A percentile compares a stretch with the other conserved stretches of the same genome.
These are phyloP conservation scores for Anoplius nigerrimus DNA, from an alignment of 2,888 invertebrate genomes.

Conservation along the genomic window DNA sequence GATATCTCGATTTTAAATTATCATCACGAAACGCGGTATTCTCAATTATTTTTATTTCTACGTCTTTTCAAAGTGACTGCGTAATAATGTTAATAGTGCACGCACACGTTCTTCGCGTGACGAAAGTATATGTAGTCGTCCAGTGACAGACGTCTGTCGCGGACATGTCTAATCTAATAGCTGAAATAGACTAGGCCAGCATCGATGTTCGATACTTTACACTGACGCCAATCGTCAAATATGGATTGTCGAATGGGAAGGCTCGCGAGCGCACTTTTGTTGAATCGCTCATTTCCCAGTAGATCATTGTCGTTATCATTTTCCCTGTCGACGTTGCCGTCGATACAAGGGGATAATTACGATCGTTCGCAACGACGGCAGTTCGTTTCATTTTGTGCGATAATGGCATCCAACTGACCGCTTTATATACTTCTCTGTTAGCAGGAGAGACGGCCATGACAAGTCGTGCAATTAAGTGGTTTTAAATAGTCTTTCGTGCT, in stretches of 20 bases:
- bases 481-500: constrained; percentile 4
- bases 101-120: too few species aligned
- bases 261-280: constrained; percentile 24
- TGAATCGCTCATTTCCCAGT: constrained; percentile 9
- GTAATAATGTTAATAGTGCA: too few species aligned
- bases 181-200: too few species aligned
- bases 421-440: constrained; percentile 2
- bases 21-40: too few species aligned
- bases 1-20: too few species aligned
- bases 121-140: background rate
- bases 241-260: constrained; percentile 13
- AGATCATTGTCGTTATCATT: background rate
- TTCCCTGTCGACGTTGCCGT: too few species aligned
- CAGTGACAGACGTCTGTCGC: background rate
- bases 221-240: constrained; percentile 1
- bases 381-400: background rate
- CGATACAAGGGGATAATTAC: background rate
- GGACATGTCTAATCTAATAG: background rate
- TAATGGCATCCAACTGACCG: background rate
- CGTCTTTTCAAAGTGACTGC: too few species aligned
- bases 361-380: too few species aligned
- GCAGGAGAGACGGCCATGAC: background rate
- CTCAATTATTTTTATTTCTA: too few species aligned
- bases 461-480: background rate
- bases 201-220: constrained; percentile 1